phyloP scores from a whole-genome alignment of 2,113 vertebrate genomes.

The Willisornis vidua region DNA sequence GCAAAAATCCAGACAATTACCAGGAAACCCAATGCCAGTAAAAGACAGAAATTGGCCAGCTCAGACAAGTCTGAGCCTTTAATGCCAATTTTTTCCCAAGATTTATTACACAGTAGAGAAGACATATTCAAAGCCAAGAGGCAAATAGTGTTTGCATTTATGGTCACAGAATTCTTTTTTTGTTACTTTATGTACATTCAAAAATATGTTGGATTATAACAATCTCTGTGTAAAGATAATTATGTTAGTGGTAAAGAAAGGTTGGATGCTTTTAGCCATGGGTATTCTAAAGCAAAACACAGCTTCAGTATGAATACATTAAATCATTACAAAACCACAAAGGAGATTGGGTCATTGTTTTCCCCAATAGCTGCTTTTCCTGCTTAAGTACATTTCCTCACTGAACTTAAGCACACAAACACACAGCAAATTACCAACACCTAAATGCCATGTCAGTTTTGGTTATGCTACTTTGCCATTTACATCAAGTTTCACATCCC shows the following conservation, averaged over 20 bases:
- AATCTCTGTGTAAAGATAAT: not conserved
- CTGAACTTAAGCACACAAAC: not conserved
- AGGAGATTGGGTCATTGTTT: not conserved
- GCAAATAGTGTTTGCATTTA: not conserved
- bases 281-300: not conserved
- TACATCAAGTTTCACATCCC: not conserved
- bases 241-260: not conserved
- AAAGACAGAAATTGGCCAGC: not conserved
- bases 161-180: not conserved
- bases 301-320: not conserved
- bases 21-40: not conserved
- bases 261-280: not conserved
- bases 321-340: not conserved
- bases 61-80: not conserved
- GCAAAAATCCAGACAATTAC: not conserved
- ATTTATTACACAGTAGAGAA: not conserved
- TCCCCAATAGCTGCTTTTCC: not conserved
- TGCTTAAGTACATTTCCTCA: not conserved
- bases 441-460: not conserved
- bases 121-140: not conserved
- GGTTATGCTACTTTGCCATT: not conserved
- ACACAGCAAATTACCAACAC: not conserved
- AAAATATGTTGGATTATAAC: not conserved
- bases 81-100: not conserved
- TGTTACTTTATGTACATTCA: not conserved